Evolutionary conservation across 1,140 invertebrate species (phyloP).

Genomic region (Onthophagus taurus): DNA sequence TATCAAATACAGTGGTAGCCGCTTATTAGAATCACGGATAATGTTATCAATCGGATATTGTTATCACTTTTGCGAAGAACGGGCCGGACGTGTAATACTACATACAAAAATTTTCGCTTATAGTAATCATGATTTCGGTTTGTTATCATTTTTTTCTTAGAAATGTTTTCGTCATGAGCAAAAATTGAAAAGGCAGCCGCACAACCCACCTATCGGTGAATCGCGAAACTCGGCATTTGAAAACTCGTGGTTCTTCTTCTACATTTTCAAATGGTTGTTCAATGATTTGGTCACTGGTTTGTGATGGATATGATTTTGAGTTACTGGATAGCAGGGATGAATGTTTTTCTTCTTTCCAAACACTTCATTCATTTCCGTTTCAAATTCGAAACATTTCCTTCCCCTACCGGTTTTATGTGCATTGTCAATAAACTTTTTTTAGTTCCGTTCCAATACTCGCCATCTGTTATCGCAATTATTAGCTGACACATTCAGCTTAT

Average conservation of each 20-base stretch:
- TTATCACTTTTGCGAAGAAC: background rate
- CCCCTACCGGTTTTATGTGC: constrained; percentile 18
- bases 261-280: too few species aligned
- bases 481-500: constrained; percentile 3
- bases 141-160: too few species aligned
- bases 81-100: background rate
- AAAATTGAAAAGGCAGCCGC: too few species aligned
- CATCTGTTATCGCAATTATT: constrained; percentile 12
- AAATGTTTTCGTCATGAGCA: too few species aligned
- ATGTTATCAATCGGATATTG: background rate
- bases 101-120: too few species aligned
- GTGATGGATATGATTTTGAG: too few species aligned
- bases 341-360: constrained; percentile 18
- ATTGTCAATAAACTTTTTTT: constrained; percentile 19
- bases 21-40: background rate
- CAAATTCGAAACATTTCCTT: constrained; percentile 16
- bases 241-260: too few species aligned
- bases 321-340: too few species aligned
- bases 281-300: too few species aligned
- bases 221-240: too few species aligned
- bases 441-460: constrained; percentile 14
- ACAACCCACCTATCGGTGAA: too few species aligned
- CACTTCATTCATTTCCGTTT: constrained; percentile 16
- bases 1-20: background rate
- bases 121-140: too few species aligned